A percentile compares a stretch with the other conserved stretches of the same genome.
Evolutionary conservation across 2,113 vertebrate genomes (phyloP).

Genomic region (Gallinago paraguaiae): DNA sequence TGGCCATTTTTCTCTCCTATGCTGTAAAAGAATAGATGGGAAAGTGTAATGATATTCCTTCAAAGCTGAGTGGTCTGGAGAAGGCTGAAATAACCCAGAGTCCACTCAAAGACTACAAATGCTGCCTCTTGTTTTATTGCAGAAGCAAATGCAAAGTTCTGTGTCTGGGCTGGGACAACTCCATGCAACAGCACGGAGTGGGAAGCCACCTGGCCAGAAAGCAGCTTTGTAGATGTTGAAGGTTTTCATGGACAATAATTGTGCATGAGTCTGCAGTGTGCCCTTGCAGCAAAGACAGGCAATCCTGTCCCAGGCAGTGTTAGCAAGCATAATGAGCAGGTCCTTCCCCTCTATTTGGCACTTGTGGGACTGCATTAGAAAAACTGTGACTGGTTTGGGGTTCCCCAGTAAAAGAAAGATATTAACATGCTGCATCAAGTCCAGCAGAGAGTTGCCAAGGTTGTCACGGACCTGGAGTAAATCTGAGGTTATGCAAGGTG

Average conservation of each 20-base stretch:
- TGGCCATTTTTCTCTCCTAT: not conserved
- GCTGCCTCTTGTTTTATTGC: not conserved
- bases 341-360: not conserved
- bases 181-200: not conserved
- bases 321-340: not conserved
- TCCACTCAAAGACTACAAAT: not conserved
- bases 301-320: not conserved
- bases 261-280: not conserved
- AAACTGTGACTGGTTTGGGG: not conserved
- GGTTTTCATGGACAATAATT: not conserved
- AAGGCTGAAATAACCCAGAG: not conserved
- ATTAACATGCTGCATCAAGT: fast-evolving
- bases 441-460: not conserved
- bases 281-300: not conserved
- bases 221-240: not conserved
- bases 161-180: not conserved
- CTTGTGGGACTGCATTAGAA: not conserved
- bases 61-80: not conserved
- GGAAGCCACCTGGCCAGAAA: not conserved
- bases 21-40: not conserved
- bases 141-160: not conserved
- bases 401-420: not conserved
- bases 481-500: not conserved
- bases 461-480: not conserved
- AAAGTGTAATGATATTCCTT: not conserved